Evolutionary conservation across 2,113 vertebrate species (phyloP), one percentile per base, ranked within the genome.

Genomic region (Varanus salvator): DNA sequence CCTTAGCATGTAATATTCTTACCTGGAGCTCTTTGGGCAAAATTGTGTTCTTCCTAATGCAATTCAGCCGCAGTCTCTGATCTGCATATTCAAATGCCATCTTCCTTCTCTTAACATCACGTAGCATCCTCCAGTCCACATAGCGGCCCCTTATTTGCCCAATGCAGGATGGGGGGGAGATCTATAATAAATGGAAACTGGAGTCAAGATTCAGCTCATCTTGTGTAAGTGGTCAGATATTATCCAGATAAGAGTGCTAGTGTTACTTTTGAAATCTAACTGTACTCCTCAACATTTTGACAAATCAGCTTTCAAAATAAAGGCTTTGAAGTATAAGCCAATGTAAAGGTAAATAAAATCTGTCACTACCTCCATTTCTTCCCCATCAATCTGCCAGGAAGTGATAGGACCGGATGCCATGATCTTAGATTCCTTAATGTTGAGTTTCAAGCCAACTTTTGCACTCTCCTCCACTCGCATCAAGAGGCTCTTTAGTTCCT

Each of bases 1-100:
- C 1, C 44, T 52, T 8, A 89, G 21, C n/a, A 14, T 68, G 21
- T 48, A 31, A 85, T 77, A 25, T 81, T 69, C 90, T 89, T 96
- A 99, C 99, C 99, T 98, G 98, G 75, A 99, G 97, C 64, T 98
- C 97, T 96, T 97, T 98, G 19, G 99, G 99, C 5, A 99, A 96
- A 93, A 99, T 95, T 71, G 96, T 97, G 93, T 99, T 99, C 94
- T 99, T 99, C 8, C 99, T 97, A 89, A 99, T 94, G 1, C 98
- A 97, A 21, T 99, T 99, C 90, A 99, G 98, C 8, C 99, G 97
- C 17, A 99, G 95, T 93, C 99, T 96, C 92, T 98, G 96, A 6
- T 99, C 98, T 0, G 99, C 98, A 0, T 98, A 97, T 44, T 99
- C 98, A 1, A 96, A 98, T 0, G 98, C 98, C 97, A 98, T 96